Evolutionary conservation across 2,888 invertebrate species (phyloP).

Genomic region (Cylindroiulus punctatus): DNA sequence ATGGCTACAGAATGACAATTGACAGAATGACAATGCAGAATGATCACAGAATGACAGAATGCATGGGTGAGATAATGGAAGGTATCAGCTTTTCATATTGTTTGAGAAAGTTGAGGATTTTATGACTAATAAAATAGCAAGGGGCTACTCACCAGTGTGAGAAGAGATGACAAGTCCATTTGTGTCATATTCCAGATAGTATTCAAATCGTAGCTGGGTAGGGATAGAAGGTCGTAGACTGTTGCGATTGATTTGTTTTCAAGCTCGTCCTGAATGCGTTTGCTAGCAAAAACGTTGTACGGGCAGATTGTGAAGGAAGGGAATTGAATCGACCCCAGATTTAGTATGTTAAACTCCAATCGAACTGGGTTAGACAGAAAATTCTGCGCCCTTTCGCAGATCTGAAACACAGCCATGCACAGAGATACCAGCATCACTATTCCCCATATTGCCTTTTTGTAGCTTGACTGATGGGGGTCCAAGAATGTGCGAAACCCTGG

Average conservation of each 20-base stretch:
- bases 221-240: not conserved
- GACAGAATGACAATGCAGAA: too few species aligned
- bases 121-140: not conserved
- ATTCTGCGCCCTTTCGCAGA: not conserved
- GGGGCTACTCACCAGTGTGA: not conserved
- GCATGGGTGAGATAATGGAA: too few species aligned
- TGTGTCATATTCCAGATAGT: conserved; percentile 16
- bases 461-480: not conserved
- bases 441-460: not conserved
- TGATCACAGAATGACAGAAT: too few species aligned
- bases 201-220: not conserved
- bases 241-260: not conserved
- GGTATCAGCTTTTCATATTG: too few species aligned
- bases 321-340: not conserved
- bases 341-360: not conserved
- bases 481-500: conserved; percentile 50
- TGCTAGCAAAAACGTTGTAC: not conserved
- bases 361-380: not conserved
- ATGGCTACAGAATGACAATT: too few species aligned
- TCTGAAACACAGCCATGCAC: conserved; percentile 11
- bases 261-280: not conserved
- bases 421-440: not conserved
- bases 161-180: not conserved
- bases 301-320: conserved; percentile 48
- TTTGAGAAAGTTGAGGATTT: not conserved